Base-by-base conservation (phyloP, 2,797 vertebrate species). In the Oreortyx pictus region DNA sequence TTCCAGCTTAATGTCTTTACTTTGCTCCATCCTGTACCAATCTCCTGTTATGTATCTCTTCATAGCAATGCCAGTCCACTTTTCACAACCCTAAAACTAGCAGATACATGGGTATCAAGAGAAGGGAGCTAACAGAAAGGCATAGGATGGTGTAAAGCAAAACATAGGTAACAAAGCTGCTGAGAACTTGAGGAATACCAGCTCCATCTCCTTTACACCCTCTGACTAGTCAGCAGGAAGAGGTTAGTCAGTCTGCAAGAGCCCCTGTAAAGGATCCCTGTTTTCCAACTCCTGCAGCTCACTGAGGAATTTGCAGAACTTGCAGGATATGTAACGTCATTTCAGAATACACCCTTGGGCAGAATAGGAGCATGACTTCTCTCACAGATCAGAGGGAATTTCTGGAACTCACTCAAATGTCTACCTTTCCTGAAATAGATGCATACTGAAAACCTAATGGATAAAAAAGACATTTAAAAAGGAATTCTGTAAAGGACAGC, bases 51-150 rank as follows among this genome's bases (percentile, higher is more conserved):
- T 2, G 0, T 15, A 29, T 15, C 35, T 19, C 18, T 70, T 27
- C 16, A 20, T 0, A 14, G 15, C 7, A 11, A 2, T 22, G 3
- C 4, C 20, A 46, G 19, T 11, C 37, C 6, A 5, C 10, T 33
- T 86, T 46, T 4, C 12, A 39, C 39, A 86, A 17, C 9, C 1
- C 6, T 25, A 68, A 72, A 88, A 49, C 15, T 1, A 0, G 7
- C 25, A 7, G 16, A 68, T 65, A 7, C 3, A 29, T 0, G 49
- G 4, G 41, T 11, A 74, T 14, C 19, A 81, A 70, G 56, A 62
- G 60, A 65, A 95, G 6, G 29, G 27, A 80, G 47, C 6, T n/a
- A 33, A 33, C 14, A 47, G 23, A 49, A 87, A 76, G 8, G 5
- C 12, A 37, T 31, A 11, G n/a, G 19, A 8, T 24, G 6, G 33